Evolutionary conservation across 2,113 vertebrate genomes (phyloP).

Genomic region (Numida meleagris): DNA sequence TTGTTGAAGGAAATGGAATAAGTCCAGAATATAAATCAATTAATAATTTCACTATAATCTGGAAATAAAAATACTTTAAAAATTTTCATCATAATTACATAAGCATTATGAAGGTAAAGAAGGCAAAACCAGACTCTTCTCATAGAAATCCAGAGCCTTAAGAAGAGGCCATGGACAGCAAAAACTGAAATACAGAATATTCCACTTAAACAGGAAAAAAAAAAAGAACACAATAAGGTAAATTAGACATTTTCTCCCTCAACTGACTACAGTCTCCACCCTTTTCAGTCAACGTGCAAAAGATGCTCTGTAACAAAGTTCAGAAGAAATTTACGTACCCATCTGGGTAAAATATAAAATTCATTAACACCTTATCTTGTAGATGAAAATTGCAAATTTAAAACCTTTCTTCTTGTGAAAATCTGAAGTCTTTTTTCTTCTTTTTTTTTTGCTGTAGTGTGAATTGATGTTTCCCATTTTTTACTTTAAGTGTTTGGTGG

Average conservation of each 20-base stretch:
- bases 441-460: constrained; percentile 36
- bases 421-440: constrained; percentile 1
- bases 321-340: constrained; percentile 58
- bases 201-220: neutral
- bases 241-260: neutral
- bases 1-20: neutral
- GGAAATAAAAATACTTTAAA: neutral
- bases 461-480: constrained; percentile 71
- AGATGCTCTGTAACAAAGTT: constrained; percentile 45
- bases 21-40: neutral
- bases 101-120: neutral
- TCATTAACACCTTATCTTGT: constrained; percentile 70
- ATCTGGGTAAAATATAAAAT: constrained; percentile 70
- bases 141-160: neutral
- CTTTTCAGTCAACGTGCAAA: constrained; percentile 14
- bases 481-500: constrained; percentile 54
- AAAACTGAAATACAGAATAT: neutral
- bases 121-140: neutral
- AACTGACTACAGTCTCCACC: neutral
- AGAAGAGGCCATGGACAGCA: neutral
- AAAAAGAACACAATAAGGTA: neutral
- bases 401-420: constrained; percentile 63
- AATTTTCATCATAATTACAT: neutral
- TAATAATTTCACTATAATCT: neutral
- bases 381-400: constrained; percentile 65